Conservation (phyloP, 2,888 invertebrate species). For the Luffia ferchaultella region DNA sequence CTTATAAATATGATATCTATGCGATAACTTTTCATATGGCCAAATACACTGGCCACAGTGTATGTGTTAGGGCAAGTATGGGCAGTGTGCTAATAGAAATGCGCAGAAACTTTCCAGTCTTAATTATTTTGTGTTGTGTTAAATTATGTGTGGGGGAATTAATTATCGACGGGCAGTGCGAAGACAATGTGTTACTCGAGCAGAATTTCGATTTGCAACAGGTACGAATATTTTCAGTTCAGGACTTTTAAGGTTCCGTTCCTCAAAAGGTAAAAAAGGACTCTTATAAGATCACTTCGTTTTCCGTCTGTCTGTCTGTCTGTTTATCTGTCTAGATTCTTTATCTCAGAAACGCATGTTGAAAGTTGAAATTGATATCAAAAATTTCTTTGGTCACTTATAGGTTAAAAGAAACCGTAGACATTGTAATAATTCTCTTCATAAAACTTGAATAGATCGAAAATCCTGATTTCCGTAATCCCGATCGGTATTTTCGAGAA, state of each 20-base stretch:
- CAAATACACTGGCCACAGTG: neutral
- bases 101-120: constrained; percentile 19
- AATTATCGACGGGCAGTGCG: constrained; percentile 36
- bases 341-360: neutral
- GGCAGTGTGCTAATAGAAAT: neutral
- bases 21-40: neutral
- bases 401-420: too few relatives aligned
- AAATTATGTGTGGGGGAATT: constrained; percentile 32
- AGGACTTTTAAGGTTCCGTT: too few relatives aligned
- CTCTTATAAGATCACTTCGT: too few relatives aligned
- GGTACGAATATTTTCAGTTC: constrained; percentile 26
- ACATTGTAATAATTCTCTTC: too few relatives aligned
- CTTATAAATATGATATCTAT: neutral
- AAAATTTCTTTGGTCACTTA: too few relatives aligned
- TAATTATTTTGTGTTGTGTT: constrained; percentile 28
- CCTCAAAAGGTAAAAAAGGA: too few relatives aligned
- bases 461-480: too few relatives aligned
- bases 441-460: too few relatives aligned
- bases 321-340: too few relatives aligned
- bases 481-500: too few relatives aligned
- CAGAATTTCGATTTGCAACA: constrained; percentile 22
- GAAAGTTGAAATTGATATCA: constrained; percentile 3
- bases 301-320: too few relatives aligned
- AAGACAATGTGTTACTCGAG: constrained; percentile 21
- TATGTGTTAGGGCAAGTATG: neutral